A percentile compares a stretch with the other conserved stretches of the same genome.
phyloP scores from a whole-genome alignment of 2,888 invertebrate genomes.

The Linhomoeus sp. region DNA sequence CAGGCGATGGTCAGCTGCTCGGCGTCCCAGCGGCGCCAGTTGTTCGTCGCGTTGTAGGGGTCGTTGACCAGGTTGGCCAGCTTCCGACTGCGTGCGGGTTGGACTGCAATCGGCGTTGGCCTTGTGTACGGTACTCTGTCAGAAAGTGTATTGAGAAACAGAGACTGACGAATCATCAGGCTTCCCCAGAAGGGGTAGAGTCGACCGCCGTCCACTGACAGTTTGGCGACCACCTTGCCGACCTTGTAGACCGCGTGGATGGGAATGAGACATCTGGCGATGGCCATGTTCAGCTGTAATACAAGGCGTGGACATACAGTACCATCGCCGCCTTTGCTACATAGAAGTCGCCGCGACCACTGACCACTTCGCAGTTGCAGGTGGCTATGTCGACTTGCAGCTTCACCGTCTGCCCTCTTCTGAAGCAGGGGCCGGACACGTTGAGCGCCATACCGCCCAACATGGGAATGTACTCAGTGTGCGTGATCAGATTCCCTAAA shows the following conservation, averaged over 20 bases:
- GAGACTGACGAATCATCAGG: conserved; percentile 11
- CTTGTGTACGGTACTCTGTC: neutral
- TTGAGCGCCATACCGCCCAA: conserved; percentile 85
- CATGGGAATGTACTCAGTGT: conserved; percentile 44
- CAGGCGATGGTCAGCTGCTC: conserved; percentile 10
- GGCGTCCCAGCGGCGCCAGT: conserved; percentile 1
- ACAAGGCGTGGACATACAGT: too few relatives aligned
- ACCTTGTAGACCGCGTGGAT: conserved; percentile 4
- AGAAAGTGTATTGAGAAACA: too few relatives aligned
- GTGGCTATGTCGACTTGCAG: conserved; percentile 28
- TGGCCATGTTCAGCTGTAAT: conserved; percentile 7
- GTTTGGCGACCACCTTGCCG: conserved; percentile 8
- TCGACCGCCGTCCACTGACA: conserved; percentile 17
- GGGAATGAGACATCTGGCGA: conserved; percentile 7
- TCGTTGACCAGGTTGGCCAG: conserved; percentile 4
- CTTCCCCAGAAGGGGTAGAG: conserved; percentile 16
- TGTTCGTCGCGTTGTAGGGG: conserved; percentile 1
- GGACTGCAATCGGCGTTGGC: neutral
- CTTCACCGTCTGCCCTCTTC: conserved; percentile 49
- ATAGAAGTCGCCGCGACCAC: too few relatives aligned
- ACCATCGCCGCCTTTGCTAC: too few relatives aligned
- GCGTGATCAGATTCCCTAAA: too few relatives aligned
- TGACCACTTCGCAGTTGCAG: neutral
- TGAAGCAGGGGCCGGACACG: conserved; percentile 82
- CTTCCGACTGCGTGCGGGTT: neutral